Conservation (phyloP, 1,140 invertebrate species). For the Solenopsis invicta region DNA sequence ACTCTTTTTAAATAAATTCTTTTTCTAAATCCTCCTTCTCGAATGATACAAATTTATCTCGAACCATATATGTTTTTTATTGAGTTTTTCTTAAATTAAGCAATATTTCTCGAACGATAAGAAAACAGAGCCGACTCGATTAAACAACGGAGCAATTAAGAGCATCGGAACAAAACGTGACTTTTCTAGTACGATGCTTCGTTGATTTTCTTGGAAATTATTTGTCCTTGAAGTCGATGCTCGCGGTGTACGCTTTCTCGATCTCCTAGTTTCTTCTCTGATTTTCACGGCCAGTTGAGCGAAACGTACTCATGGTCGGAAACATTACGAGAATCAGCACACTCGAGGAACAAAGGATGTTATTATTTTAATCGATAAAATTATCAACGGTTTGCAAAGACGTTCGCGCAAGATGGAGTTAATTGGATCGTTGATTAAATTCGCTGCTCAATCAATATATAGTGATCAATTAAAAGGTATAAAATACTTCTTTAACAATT, state of each 20-base stretch:
- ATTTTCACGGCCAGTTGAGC: conserved; percentile 68
- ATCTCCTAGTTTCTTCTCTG: conserved; percentile 59
- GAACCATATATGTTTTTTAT: background rate
- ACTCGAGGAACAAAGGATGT: conserved; percentile 44
- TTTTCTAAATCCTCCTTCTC: background rate
- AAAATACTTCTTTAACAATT: background rate
- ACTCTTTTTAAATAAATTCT: background rate
- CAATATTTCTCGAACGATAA: background rate
- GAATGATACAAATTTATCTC: background rate
- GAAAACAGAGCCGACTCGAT: background rate
- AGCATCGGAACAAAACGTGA: background rate
- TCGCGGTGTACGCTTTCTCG: conserved; percentile 60
- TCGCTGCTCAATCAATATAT: background rate
- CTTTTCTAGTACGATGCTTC: conserved; percentile 22
- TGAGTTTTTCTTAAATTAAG: background rate
- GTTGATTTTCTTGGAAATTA: conserved; percentile 57
- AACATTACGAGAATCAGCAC: conserved; percentile 64
- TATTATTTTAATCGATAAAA: conserved; percentile 23
- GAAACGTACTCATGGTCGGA: conserved; percentile 67
- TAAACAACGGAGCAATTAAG: conserved; percentile 6
- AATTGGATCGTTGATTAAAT: background rate
- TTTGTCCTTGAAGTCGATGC: conserved; percentile 63
- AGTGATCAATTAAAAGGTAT: background rate
- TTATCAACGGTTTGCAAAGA: background rate
- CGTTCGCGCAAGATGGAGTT: background rate